Evolutionary conservation across 1,140 invertebrate genomes (phyloP).

Genomic region (Penaeus chinensis): DNA sequence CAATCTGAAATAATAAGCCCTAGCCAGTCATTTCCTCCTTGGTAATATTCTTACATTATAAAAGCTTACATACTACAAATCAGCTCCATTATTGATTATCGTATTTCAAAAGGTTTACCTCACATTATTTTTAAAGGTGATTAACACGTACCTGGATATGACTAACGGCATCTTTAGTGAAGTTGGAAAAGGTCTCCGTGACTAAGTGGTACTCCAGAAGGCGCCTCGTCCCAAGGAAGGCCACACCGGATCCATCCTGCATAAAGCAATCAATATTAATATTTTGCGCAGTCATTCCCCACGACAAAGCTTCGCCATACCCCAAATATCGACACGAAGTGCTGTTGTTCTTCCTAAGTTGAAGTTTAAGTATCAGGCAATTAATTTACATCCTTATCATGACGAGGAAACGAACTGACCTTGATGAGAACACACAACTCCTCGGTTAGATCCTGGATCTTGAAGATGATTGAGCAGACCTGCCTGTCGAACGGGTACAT

Average conservation of each 20-base stretch:
- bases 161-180: background rate
- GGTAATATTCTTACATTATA: too few species aligned
- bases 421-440: background rate
- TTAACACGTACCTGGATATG: background rate
- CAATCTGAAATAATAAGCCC: slow-evolving; percentile 6
- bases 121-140: too few species aligned
- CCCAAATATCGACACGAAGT: too few species aligned
- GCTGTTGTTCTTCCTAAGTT: too few species aligned
- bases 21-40: background rate
- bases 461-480: slow-evolving; percentile 36
- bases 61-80: too few species aligned
- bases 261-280: background rate
- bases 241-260: slow-evolving; percentile 2
- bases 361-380: too few species aligned
- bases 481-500: slow-evolving; percentile 55
- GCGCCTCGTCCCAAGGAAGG: slow-evolving; percentile 3
- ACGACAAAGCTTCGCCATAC: too few species aligned
- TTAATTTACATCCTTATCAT: background rate
- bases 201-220: slow-evolving; percentile 17
- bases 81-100: too few species aligned
- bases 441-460: slow-evolving; percentile 10
- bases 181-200: background rate
- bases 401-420: background rate
- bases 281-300: too few species aligned
- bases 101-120: too few species aligned